Conservation (phyloP, 1,140 invertebrate genomes). For the Ectropis grisescens region DNA sequence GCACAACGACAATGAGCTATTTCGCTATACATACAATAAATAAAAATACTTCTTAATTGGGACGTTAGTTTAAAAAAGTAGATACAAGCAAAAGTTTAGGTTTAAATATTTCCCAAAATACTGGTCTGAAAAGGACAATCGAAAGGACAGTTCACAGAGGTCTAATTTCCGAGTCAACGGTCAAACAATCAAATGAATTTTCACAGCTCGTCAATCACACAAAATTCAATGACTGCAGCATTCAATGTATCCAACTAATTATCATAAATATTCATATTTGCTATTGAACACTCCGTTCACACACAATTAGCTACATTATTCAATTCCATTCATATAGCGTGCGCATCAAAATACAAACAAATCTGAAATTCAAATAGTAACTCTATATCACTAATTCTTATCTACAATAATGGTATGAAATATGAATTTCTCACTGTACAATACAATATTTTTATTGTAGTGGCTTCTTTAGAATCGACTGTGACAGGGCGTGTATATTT, state of each 20-base stretch:
- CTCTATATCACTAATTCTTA: slow-evolving; percentile 51
- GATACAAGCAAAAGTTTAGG: too few relatives aligned
- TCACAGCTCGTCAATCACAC: slow-evolving; percentile 20
- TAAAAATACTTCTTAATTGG: too few relatives aligned
- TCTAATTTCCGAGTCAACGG: slow-evolving; percentile 5
- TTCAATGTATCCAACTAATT: slow-evolving; percentile 25
- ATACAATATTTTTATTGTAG: slow-evolving; percentile 57
- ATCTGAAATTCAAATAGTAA: slow-evolving; percentile 58
- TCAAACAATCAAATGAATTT: neutral
- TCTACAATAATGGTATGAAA: slow-evolving; percentile 43
- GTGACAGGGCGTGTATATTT: slow-evolving; percentile 5
- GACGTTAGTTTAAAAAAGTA: too few relatives aligned
- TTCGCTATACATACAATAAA: too few relatives aligned
- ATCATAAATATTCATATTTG: slow-evolving; percentile 56
- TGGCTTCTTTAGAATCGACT: slow-evolving; percentile 24
- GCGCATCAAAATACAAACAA: slow-evolving; percentile 25
- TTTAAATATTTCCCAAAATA: too few relatives aligned
- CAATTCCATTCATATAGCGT: slow-evolving; percentile 32
- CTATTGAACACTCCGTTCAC: slow-evolving; percentile 34
- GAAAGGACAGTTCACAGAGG: too few relatives aligned
- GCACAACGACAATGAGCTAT: too few relatives aligned
- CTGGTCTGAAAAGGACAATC: too few relatives aligned
- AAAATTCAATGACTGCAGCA: slow-evolving; percentile 5
- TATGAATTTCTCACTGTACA: slow-evolving; percentile 48
- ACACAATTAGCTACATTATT: slow-evolving; percentile 65